Evolutionary conservation across 2,113 vertebrate species (phyloP).

Genomic region (Euleptes europaea): DNA sequence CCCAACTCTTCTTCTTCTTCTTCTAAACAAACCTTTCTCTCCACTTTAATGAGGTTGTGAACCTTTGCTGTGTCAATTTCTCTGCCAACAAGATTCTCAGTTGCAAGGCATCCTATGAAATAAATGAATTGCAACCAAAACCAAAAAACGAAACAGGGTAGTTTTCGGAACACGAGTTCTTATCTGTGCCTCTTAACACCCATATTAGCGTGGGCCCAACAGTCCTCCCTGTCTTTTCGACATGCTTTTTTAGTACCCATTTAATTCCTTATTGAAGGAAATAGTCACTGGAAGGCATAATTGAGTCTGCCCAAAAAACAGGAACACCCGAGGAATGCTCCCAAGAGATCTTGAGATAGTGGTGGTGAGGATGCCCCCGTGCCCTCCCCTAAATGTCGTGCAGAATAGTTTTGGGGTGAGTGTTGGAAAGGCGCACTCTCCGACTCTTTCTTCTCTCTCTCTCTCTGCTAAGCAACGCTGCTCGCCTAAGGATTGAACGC

Average conservation of each 20-base stretch:
- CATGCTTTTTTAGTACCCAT: neutral
- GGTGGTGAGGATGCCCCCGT: too few relatives aligned
- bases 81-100: neutral
- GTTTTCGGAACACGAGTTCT: neutral
- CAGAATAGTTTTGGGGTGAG: neutral
- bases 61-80: too few relatives aligned
- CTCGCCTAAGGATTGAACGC: constrained; percentile 1
- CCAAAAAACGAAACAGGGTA: too few relatives aligned
- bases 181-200: neutral
- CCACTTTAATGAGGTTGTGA: too few relatives aligned
- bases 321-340: neutral
- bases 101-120: neutral
- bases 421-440: too few relatives aligned
- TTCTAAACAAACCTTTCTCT: too few relatives aligned
- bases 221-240: neutral
- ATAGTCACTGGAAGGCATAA: neutral
- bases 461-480: neutral
- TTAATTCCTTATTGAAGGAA: neutral
- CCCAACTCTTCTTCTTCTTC: too few relatives aligned
- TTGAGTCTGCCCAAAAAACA: neutral
- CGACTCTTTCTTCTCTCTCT: neutral
- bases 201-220: neutral
- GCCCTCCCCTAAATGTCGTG: neutral
- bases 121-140: neutral
- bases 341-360: neutral